Conservation (phyloP, 2,113 vertebrate species). For the Dicaeum eximium region DNA sequence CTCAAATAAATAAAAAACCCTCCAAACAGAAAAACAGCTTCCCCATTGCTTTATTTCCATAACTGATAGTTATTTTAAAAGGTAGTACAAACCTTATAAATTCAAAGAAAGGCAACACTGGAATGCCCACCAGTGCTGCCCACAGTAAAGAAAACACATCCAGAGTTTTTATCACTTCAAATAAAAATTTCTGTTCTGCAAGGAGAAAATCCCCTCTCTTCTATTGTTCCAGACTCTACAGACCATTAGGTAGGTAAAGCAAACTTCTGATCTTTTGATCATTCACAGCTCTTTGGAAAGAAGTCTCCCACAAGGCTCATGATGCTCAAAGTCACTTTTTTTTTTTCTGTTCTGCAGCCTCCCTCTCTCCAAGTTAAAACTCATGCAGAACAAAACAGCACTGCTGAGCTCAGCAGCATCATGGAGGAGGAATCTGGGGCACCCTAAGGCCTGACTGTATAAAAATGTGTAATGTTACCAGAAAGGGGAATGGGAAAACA, state of each 20-base stretch:
- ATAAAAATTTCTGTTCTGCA: slow-evolving; percentile 6
- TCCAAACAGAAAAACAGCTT: neutral
- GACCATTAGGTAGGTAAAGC: slow-evolving; percentile 17
- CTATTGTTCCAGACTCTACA: neutral
- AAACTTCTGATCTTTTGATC: slow-evolving; percentile 25
- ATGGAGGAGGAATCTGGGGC: neutral
- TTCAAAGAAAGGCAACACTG: neutral
- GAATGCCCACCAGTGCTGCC: neutral
- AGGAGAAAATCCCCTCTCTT: neutral
- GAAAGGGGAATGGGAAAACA: neutral
- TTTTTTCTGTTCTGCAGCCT: neutral
- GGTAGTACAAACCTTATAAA: neutral
- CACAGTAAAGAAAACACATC: neutral
- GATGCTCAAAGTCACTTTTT: neutral
- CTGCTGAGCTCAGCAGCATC: neutral
- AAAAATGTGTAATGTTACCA: slow-evolving; percentile 14
- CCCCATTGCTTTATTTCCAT: neutral
- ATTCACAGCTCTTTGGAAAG: neutral
- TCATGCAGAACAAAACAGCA: slow-evolving; percentile 6
- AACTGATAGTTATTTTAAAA: neutral
- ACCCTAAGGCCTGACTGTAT: slow-evolving; percentile 22
- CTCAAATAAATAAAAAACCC: neutral
- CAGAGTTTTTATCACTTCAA: slow-evolving; percentile 15
- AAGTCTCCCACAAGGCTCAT: slow-evolving; percentile 20
- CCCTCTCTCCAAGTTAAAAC: neutral